Base-by-base conservation (phyloP, 2,113 vertebrate genomes). In the Pleuronectes platessa region DNA sequence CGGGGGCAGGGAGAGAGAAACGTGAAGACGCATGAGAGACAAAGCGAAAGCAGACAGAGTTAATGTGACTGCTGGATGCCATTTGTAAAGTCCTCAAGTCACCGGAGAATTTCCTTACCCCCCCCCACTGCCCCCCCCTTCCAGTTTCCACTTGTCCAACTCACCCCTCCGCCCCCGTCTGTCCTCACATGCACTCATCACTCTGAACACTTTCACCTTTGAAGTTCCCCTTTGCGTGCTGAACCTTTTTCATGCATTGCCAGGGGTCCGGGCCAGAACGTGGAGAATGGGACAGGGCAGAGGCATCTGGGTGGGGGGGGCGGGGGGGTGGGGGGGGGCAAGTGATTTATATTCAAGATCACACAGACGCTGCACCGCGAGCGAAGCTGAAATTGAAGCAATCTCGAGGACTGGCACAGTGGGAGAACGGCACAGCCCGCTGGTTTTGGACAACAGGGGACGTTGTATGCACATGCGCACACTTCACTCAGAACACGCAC, bases 321-420 rank as follows among this genome's bases (percentile, higher is more conserved):
- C 35, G 68, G 66, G 67, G 58, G 37, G 37, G 37, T 3, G 40
- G 40, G 56, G 21, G 47, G 68, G 66, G 67, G 58, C 61, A 47
- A 9, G 68, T 87, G 68, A 85, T 89, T 86, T 80, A 86, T 80
- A 85, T 91, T 90, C 81, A 79, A 68, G 56, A 87, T 89, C 82
- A 84, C 90, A 85, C 71, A 79, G 72, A 68, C 68, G 21, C 61
- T 78, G 79, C 71, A 83, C 86, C 84, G 82, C 79, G 20, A 88
- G 88, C 89, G 63, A 85, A 85, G 79, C 78, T 72, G 5, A 81
- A 72, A 42, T 31, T 42, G 40, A 42, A 42, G 2, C 42, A 83
- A 66, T 68, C 61, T 60, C 42, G 58, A 42, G 40, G 40, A 42
- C 11, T 13, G 40, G 40, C 40, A 42, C 40, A 13, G 40, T 42